These are phyloP conservation scores for Altica lythri DNA, from an alignment of 2,888 invertebrate genomes.

Conservation along the genomic window DNA sequence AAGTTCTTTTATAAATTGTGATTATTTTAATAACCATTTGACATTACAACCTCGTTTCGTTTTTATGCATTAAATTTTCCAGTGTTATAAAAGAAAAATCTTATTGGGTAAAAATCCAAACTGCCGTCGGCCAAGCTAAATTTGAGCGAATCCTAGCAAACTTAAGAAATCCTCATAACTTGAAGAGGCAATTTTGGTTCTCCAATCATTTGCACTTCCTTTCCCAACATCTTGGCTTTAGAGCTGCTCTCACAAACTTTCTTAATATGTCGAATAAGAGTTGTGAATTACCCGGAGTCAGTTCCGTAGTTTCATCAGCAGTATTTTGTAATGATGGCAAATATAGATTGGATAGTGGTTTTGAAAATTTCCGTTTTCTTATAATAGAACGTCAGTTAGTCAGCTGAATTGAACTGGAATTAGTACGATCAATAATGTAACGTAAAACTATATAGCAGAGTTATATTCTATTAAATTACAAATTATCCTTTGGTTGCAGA, in stretches of 20 bases:
- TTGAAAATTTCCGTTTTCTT: not conserved
- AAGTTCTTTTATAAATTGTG: too few species aligned
- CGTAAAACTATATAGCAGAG: too few species aligned
- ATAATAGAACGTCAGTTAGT: too few species aligned
- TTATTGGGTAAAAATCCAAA: conserved; percentile 11
- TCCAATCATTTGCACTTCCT: conserved; percentile 48
- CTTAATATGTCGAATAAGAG: conserved; percentile 40
- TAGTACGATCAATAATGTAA: too few species aligned
- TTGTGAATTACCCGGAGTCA: conserved; percentile 33
- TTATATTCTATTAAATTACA: too few species aligned
- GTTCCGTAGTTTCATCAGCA: conserved; percentile 33
- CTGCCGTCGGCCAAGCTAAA: conserved; percentile 4
- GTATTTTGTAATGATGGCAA: conserved; percentile 28
- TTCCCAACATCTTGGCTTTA: conserved; percentile 20
- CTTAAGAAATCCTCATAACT: conserved; percentile 44
- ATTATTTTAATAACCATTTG: conserved; percentile 12
- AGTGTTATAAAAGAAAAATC: not conserved
- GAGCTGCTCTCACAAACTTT: conserved; percentile 37
- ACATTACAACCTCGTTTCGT: conserved; percentile 2
- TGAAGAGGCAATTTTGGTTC: conserved; percentile 44
- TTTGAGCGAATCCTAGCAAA: conserved; percentile 8
- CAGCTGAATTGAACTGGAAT: too few species aligned
- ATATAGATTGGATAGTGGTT: conserved; percentile 21
- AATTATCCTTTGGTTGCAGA: too few species aligned
- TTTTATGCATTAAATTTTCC: not conserved